Evolutionary conservation across 1,140 invertebrate species (phyloP), one percentile per base, ranked within the genome.

Genomic region (Bombus waltoni): DNA sequence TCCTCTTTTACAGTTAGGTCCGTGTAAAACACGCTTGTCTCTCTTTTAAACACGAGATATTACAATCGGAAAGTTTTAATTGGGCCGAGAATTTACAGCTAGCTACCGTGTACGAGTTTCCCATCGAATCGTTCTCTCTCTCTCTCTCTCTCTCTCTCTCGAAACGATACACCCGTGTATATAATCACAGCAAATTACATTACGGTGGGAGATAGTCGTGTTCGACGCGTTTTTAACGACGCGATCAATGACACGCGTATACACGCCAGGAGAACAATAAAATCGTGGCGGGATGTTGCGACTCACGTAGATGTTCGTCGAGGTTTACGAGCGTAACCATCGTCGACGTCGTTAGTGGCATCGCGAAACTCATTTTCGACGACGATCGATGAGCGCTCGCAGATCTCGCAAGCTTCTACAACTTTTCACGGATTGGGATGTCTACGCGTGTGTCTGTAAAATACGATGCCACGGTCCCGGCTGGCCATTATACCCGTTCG

Each of bases 11-110:
- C 13, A 15, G n/a, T 35, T 35, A 66, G n/a, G 1, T 66, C 6
- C 65, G n/a, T 28, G 44, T 25, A 15, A 44, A 38, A 25, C 35
- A 9, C 32, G n/a, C 22, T n/a, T 10, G 40, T 18, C 25, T 38
- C 10, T 40, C 62, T 71, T 47, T 35, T 68, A 65, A 35, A 13
- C 53, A 13, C 25, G n/a, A 68, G 40, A 15, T 70, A 78, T 80
- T 44, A 72, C 77, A 85, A 85, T 85, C 59, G 72, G 42, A 80
- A 85, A 85, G 57, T 85, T 85, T 85, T 85, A 85, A 85, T 85
- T 85, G 77, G 76, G n/a, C 57, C 32, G 76, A 47, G 53, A 77
- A 70, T 85, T 72, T 73, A 80, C 70, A 28, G 57, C 28, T 22
- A 18, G 6, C 47, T 22, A 44, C n/a, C 15, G 22, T 10, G 66